phyloP scores from a whole-genome alignment of 1,140 invertebrate species.

The Apis mellifera region Amel_HAv3.1 CM009934.2:9423001-9423500 shows the following conservation, averaged over 20 bases:
- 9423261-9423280: no score
- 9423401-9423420: background rate
- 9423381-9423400: background rate
- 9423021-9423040: constrained; percentile 48
- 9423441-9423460: background rate
- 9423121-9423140: background rate
- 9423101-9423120: no score
- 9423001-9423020: constrained; percentile 57
- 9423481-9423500: background rate
- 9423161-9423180: no score
- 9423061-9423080: constrained; percentile 49
- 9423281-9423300: constrained; percentile 19
- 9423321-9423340: constrained; percentile 34
- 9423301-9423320: background rate
- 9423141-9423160: background rate
- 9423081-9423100: background rate
- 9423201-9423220: background rate
- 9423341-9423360: constrained; percentile 36
- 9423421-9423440: background rate
- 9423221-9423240: background rate
- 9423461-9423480: background rate
- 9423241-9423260: background rate
- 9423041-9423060: constrained; percentile 56
- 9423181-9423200: constrained; percentile 15
- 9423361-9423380: constrained; percentile 29